Evolutionary conservation across 2,113 vertebrate genomes (phyloP), one percentile per base, ranked within the genome.

Genomic region (Trochalopteron elliotii): DNA sequence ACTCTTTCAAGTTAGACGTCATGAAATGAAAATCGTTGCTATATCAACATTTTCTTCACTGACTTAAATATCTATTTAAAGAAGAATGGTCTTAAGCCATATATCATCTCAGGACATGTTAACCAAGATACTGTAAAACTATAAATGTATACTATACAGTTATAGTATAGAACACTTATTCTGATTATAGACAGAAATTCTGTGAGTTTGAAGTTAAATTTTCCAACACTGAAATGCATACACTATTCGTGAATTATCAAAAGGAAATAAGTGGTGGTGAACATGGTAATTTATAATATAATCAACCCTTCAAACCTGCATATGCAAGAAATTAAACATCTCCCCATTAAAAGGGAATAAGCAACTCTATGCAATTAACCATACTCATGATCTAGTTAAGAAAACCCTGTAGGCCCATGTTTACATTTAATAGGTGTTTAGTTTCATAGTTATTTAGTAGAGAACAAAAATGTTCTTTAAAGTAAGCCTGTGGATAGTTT

Each of bases 41-140:
- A 57, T 60, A 80, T 50, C 94, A 80, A 44, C 11, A 7, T 92
- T 91, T 77, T 90, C 16, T 71, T 75, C 56, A 35, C n/a, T 78
- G 39, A 74, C 55, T 91, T 76, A 83, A 81, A 49, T 82, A 63
- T 71, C 33, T 83, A 45, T 93, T 94, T 83, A 79, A 93, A 80
- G 70, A 72, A 90, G 35, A 67, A 94, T 77, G 35, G 59, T 61
- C 74, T 90, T 92, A 94, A 89, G 40, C 45, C 27, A 42, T 49
- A 45, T 18, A 55, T 77, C 19, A 75, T 90, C 55, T 81, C 77
- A 42, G 18, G 85, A 80, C 31, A 83, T 12, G 19, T 71, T 81
- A 90, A 88, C 42, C 16, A 70, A 57, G 55, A 12, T 63, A 69
- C 30, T 70, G 47, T 61, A 60, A 89, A 94, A 63, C 4, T 56